These are phyloP conservation scores for Molothrus aeneus DNA, from an alignment of 2,797 vertebrate genomes.

Conservation along the genomic window DNA sequence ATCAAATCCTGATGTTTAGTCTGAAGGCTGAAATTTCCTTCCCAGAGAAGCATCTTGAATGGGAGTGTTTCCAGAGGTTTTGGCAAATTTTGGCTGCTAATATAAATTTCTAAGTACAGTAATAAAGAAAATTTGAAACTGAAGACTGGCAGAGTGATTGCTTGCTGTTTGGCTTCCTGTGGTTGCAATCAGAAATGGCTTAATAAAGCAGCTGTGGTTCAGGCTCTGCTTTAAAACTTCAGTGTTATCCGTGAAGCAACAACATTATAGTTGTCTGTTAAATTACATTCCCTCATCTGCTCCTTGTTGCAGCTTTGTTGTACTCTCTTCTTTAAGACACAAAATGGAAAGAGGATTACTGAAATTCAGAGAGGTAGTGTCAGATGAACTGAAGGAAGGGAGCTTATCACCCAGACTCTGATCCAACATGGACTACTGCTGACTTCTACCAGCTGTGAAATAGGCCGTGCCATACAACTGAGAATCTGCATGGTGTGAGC, in stretches of 20 bases:
- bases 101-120: conserved; percentile 14
- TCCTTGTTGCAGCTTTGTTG: background rate
- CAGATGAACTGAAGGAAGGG: background rate
- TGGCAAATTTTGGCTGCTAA: conserved; percentile 27
- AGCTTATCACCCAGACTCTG: background rate
- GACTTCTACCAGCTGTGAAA: background rate
- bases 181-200: conserved; percentile 16
- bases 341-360: background rate
- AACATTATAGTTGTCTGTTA: background rate
- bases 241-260: background rate
- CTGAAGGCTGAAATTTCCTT: conserved; percentile 22
- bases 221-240: background rate
- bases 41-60: background rate
- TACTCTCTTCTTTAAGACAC: background rate
- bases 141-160: background rate
- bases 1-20: conserved; percentile 21
- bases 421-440: background rate
- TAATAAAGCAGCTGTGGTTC: conserved; percentile 7
- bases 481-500: background rate
- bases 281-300: background rate
- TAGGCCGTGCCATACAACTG: too few relatives aligned
- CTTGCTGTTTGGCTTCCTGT: conserved; percentile 28
- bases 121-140: conserved; percentile 48
- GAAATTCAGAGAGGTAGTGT: background rate
- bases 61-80: conserved; percentile 8